These are phyloP conservation scores for Callithrix jacchus DNA, from an alignment of 2,113 vertebrate genomes.

Conservation along the genomic window DNA sequence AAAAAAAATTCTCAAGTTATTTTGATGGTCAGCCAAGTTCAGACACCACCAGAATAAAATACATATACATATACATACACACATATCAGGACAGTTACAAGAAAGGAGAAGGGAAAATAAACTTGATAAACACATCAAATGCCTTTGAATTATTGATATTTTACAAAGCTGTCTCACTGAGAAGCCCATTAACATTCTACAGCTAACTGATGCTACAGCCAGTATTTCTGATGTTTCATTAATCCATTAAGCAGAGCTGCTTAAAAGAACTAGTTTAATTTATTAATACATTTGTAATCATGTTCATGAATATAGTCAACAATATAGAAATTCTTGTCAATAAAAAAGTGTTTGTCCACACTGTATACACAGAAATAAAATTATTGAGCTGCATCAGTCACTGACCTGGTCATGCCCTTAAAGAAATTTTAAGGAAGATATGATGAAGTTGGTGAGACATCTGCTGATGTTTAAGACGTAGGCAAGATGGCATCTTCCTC, in stretches of 20 bases:
- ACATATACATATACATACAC: background rate
- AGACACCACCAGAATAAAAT: background rate
- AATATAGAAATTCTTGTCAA: background rate
- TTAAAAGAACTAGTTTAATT: slow-evolving; percentile 1
- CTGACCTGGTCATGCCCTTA: background rate
- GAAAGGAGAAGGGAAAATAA: background rate
- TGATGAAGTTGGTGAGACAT: background rate
- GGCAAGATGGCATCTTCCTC: background rate
- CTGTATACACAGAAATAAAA: background rate
- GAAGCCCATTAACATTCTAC: background rate
- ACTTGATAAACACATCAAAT: background rate
- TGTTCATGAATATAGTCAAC: background rate
- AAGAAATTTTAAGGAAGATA: background rate
- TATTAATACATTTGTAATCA: background rate
- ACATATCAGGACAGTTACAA: background rate
- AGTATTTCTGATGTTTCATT: background rate
- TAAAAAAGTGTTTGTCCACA: slow-evolving; percentile 21
- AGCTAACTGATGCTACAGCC: background rate
- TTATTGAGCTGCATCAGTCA: background rate
- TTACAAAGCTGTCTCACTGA: background rate
- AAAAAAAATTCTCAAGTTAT: background rate
- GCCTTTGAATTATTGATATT: background rate
- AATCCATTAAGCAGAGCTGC: background rate
- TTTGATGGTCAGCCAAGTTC: background rate
- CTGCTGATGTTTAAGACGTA: background rate